Base-by-base conservation (phyloP, 2,797 vertebrate species). In the Eulemur rubriventer region DNA sequence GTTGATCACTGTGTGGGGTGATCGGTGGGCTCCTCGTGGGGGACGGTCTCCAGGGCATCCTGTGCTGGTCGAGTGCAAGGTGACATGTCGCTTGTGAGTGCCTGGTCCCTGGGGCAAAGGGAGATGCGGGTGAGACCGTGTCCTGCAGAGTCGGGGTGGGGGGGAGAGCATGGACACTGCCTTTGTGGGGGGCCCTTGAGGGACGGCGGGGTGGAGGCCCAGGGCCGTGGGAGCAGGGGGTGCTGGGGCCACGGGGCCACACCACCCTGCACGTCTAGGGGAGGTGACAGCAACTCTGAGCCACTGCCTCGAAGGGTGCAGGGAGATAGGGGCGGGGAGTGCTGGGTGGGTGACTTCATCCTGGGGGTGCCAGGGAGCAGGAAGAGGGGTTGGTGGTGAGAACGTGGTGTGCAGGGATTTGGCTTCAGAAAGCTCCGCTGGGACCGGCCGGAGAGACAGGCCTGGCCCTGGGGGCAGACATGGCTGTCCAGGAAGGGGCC, bases 1-100 rank as follows among this genome's bases (percentile, higher is more conserved):
- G 59, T 50, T 6, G 7, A 24, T 0, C 4, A 2, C 55, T 0
- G 20, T 8, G 7, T 50, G 76, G 41, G 7, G 0, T 50, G 28
- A 20, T 75, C 43, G 70, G 24, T 13, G 59, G 55, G 59, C 52
- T 59, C 76, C 41, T 9, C 59, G 41, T 24, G 26, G 61, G 35
- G 41, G 52, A 41, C 3, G 9, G 38, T 43, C 65, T 57, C 22
- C 48, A 30, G 78, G 79, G 52, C 13, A 57, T 43, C 38, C 76
- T 63, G 41, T 38, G 18, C 43, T 33, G 2, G 52, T 6, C 22
- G 28, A 63, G 28, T 33, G 28, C 28, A 33, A 24, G 48, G n/a
- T 13, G 57, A 30, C 75, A 12, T 7, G n/a, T n/a, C 22, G 9
- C 13, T 55, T 78, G 41, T 41, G 55, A 4, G 8, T 13, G 41